phyloP scores from a whole-genome alignment of 2,113 vertebrate genomes.

The Leiothrix lutea region DNA sequence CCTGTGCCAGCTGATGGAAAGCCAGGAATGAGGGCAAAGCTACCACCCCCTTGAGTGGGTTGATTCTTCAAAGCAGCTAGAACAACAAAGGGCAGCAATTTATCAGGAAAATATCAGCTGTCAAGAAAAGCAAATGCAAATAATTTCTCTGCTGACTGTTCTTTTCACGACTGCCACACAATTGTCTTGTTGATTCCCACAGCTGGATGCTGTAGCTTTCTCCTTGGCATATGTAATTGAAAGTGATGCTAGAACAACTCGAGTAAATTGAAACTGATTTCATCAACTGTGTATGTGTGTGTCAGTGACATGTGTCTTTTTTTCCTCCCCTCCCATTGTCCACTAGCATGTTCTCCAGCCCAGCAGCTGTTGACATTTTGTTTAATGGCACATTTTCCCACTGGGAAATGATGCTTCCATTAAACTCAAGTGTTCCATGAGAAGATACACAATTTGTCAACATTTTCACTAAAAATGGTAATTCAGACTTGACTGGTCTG shows the following conservation, averaged over 20 bases:
- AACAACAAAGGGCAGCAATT: constrained; percentile 65
- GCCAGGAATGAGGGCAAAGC: not conserved
- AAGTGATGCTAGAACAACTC: constrained; percentile 39
- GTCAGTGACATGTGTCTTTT: not conserved
- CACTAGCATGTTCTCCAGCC: constrained; percentile 21
- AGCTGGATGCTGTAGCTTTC: constrained; percentile 59
- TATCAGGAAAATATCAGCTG: constrained; percentile 64
- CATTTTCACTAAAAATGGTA: constrained; percentile 27
- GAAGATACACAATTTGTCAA: constrained; percentile 3
- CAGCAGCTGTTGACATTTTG: constrained; percentile 27
- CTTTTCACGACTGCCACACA: constrained; percentile 14
- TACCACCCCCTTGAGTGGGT: constrained; percentile 19
- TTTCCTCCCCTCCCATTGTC: not conserved
- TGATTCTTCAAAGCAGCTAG: constrained; percentile 33
- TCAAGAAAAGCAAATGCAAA: constrained; percentile 56
- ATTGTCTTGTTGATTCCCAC: constrained; percentile 60
- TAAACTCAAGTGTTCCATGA: constrained; percentile 5
- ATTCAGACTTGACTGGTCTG: not conserved
- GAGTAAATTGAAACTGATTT: constrained; percentile 41
- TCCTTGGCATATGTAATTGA: constrained; percentile 31
- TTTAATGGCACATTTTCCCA: not conserved
- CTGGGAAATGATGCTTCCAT: constrained; percentile 2
- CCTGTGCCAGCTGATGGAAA: not conserved
- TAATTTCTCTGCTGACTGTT: constrained; percentile 32
- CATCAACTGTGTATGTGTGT: not conserved